These are phyloP conservation scores for Solenodon paradoxus DNA, from an alignment of 2,113 vertebrate genomes.

Conservation along the genomic window DNA sequence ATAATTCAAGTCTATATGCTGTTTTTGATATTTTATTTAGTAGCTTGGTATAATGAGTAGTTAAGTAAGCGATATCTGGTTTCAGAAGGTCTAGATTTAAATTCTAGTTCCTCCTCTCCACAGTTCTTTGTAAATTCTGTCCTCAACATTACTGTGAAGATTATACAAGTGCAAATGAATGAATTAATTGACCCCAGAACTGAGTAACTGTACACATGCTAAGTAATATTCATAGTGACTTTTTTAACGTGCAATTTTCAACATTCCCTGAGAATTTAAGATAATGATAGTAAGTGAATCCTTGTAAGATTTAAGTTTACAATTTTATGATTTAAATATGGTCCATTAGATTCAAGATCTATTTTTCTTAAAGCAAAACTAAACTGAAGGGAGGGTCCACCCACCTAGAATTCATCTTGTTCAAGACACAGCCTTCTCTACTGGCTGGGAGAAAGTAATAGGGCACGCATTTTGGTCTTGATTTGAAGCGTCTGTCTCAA, in stretches of 20 bases:
- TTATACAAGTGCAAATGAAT: not conserved
- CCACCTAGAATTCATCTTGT: not conserved
- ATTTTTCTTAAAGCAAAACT: no score
- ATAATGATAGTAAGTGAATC: not conserved
- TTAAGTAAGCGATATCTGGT: not conserved
- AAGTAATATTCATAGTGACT: not conserved
- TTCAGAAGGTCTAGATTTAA: not conserved
- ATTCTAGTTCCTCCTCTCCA: not conserved
- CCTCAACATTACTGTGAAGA: not conserved
- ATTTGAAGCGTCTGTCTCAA: constrained; percentile 3
- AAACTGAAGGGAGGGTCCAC: not conserved
- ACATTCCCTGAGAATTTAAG: not conserved
- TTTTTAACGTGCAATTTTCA: not conserved
- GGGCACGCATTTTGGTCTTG: not conserved
- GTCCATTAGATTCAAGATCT: not conserved
- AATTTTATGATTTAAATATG: not conserved
- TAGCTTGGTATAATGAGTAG: not conserved
- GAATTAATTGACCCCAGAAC: not conserved
- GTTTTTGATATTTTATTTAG: not conserved
- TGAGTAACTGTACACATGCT: not conserved
- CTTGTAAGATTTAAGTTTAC: not conserved
- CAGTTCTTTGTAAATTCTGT: not conserved
- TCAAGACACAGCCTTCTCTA: not conserved
- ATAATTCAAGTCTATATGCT: not conserved
- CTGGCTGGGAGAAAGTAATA: not conserved